phyloP scores from a whole-genome alignment of 2,797 vertebrate genomes.

The Clarias laeviceps region DNA sequence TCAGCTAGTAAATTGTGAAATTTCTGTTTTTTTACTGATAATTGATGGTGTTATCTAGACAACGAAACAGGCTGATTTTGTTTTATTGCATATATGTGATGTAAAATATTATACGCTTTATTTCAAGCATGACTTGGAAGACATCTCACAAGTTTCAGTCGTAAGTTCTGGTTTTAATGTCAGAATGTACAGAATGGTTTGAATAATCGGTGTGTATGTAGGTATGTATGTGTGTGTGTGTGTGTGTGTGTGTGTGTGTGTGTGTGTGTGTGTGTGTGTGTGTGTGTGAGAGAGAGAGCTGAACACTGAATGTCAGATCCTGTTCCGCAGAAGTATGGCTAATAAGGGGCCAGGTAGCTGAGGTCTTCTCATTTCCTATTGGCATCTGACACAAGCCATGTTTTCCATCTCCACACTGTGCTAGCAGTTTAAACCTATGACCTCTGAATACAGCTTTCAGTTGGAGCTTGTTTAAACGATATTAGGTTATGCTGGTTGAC shows the following conservation, averaged over 20 bases:
- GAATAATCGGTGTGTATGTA: background rate
- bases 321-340: constrained; percentile 67
- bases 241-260: background rate
- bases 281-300: constrained; percentile 60
- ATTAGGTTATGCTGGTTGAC: constrained; percentile 78
- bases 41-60: background rate
- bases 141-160: background rate
- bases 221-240: constrained; percentile 21
- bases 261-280: constrained; percentile 5
- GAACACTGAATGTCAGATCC: constrained; percentile 79
- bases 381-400: constrained; percentile 77
- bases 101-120: background rate
- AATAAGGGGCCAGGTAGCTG: constrained; percentile 73
- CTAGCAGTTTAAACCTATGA: constrained; percentile 61
- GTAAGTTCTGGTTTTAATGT: background rate
- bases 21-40: constrained; percentile 44
- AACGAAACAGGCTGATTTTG: background rate
- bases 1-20: background rate
- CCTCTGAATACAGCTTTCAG: constrained; percentile 76
- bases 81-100: background rate
- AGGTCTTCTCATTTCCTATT: constrained; percentile 79
- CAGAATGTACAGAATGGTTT: background rate
- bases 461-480: constrained; percentile 81
- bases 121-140: background rate
- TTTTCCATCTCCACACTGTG: constrained; percentile 73